phyloP scores from a whole-genome alignment of 1,140 invertebrate species.

The Cyclargus thomasi region DNA sequence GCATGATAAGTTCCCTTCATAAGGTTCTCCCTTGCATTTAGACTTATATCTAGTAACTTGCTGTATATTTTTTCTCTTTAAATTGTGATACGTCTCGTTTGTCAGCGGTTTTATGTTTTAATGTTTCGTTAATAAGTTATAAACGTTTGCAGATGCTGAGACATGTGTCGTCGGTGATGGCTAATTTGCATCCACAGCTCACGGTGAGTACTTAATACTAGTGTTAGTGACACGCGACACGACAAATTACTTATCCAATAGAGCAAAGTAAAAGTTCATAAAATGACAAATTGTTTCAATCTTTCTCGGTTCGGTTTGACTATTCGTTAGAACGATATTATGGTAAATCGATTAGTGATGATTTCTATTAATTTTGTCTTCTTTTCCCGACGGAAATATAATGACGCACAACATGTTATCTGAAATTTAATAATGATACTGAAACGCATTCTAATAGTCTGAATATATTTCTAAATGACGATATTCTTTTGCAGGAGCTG shows the following conservation, averaged over 20 bases:
- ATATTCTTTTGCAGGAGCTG: slow-evolving; percentile 17
- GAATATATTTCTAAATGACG: neutral
- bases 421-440: slow-evolving; percentile 20
- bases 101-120: neutral
- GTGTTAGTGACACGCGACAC: too few species aligned
- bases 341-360: slow-evolving; percentile 36
- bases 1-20: too few species aligned
- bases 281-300: too few species aligned
- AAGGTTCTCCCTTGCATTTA: too few species aligned
- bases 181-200: neutral
- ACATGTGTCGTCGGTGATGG: neutral
- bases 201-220: neutral
- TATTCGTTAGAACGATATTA: neutral
- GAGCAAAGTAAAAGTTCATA: too few species aligned
- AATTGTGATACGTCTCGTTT: neutral
- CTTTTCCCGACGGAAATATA: slow-evolving; percentile 54
- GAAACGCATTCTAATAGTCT: neutral
- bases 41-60: neutral
- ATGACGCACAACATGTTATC: slow-evolving; percentile 45
- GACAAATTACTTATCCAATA: too few species aligned
- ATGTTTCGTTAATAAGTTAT: neutral
- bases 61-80: neutral
- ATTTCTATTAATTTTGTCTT: slow-evolving; percentile 54
- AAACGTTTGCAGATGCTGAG: neutral
- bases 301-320: neutral